Percentiles rank a stretch among this genome's conserved stretches.
These are phyloP conservation scores for Polydesmus complanatus DNA, from an alignment of 2,888 invertebrate species.

Conservation along the genomic window DNA sequence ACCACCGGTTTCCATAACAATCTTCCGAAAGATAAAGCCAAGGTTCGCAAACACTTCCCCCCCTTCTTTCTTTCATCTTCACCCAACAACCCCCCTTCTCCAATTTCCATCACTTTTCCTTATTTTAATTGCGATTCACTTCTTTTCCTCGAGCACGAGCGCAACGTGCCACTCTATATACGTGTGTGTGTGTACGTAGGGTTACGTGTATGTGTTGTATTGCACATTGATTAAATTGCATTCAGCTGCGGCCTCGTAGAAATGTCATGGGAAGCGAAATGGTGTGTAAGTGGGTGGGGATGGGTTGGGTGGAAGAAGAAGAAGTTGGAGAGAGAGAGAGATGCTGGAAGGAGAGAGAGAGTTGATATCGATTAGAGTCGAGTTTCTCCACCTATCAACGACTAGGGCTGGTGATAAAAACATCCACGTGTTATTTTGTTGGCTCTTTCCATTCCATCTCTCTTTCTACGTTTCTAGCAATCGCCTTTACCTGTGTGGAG, in stretches of 20 bases:
- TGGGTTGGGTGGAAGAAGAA: no score
- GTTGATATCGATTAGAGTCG: background rate
- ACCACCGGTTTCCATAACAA: background rate
- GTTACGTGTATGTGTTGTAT: background rate
- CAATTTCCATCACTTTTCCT: background rate
- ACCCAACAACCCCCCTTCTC: background rate
- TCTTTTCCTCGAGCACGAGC: background rate
- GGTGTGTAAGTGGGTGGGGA: no score
- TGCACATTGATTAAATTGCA: background rate
- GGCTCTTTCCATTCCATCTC: background rate
- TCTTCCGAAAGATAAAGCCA: background rate
- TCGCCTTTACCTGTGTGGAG: no score
- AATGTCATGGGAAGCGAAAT: background rate
- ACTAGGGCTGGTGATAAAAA: background rate
- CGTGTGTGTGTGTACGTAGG: no score
- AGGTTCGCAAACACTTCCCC: background rate
- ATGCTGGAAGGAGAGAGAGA: background rate
- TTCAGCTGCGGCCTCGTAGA: background rate
- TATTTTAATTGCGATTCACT: background rate
- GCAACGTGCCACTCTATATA: background rate
- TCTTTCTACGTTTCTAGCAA: no score
- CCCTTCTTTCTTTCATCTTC: background rate
- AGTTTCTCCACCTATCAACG: background rate
- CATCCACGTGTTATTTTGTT: background rate
- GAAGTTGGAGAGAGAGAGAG: background rate